Evolutionary conservation across 2,113 vertebrate genomes (phyloP), one percentile per base, ranked within the genome.

Genomic region (Sylvia atricapilla): DNA sequence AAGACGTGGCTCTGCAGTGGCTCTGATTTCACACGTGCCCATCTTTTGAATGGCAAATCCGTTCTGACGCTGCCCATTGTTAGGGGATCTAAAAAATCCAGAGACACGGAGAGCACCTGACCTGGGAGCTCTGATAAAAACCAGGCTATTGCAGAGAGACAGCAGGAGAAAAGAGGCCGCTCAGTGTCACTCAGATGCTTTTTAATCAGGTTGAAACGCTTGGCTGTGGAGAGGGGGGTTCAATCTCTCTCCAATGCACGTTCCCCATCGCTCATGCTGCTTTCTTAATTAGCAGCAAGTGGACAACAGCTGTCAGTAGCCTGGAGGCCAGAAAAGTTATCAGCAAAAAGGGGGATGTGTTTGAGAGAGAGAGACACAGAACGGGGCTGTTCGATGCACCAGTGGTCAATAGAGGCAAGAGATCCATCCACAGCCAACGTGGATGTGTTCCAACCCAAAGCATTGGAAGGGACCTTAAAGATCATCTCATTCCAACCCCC

Each of bases 211-310:
- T 6, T 88, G 85, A 97, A 96, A 87, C 0, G n/a, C 82, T 78
- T 27, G n/a, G 86, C 90, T 27, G 66, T 6, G 1, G 72, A 64
- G 63, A 75, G 84, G 68, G 68, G 84, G 25, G 35, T 43, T 78
- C 94, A 66, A 8, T 37, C 85, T 87, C 89, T 73, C 44, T 85
- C 33, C 37, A 37, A 67, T 39, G 66, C 82, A 58, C 58, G 23
- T 31, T 39, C 23, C 83, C 92, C 80, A 39, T 25, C 23, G 15
- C 74, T 93, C 96, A 93, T 4, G 94, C 91, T 90, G 94, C 84
- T 95, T 96, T 94, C 95, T 94, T 84, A 91, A 90, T 86, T 93
- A 96, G 95, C 86, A 88, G 91, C 46, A 73, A 96, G 96, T 52
- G 91, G 93, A 69, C 66, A 83, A 62, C 93, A 95, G 94, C 93